phyloP scores from a whole-genome alignment of 2,797 vertebrate species.

The Aratinga solstitialis region DNA sequence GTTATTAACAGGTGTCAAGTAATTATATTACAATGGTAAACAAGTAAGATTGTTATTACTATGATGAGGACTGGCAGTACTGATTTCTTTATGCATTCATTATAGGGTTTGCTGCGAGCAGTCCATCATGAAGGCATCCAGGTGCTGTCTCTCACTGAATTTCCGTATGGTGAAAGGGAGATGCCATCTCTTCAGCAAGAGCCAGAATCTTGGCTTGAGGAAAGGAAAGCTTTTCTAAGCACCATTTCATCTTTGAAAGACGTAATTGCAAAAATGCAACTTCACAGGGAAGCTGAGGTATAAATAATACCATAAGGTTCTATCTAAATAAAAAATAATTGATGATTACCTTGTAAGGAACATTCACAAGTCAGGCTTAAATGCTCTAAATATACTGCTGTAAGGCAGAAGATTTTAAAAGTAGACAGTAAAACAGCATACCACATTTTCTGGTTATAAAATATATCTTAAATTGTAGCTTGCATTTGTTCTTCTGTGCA shows the following conservation, averaged over 20 bases:
- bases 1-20: background rate
- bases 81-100: background rate
- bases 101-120: slow-evolving; percentile 88
- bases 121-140: slow-evolving; percentile 95
- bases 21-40: background rate
- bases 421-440: background rate
- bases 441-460: background rate
- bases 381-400: background rate
- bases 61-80: background rate
- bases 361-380: background rate
- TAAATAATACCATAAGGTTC: background rate
- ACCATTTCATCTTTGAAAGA: slow-evolving; percentile 87
- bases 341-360: background rate
- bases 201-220: slow-evolving; percentile 81
- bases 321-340: background rate
- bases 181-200: slow-evolving; percentile 50
- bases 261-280: slow-evolving; percentile 88
- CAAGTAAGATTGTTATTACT: background rate
- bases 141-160: slow-evolving; percentile 91
- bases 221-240: slow-evolving; percentile 84
- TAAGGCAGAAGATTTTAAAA: background rate
- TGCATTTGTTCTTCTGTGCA: background rate
- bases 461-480: background rate
- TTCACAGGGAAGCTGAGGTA: slow-evolving; percentile 82
- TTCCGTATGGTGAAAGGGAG: slow-evolving; percentile 79